phyloP scores from a whole-genome alignment of 2,888 invertebrate genomes.

The Cyclophora punctaria region DNA sequence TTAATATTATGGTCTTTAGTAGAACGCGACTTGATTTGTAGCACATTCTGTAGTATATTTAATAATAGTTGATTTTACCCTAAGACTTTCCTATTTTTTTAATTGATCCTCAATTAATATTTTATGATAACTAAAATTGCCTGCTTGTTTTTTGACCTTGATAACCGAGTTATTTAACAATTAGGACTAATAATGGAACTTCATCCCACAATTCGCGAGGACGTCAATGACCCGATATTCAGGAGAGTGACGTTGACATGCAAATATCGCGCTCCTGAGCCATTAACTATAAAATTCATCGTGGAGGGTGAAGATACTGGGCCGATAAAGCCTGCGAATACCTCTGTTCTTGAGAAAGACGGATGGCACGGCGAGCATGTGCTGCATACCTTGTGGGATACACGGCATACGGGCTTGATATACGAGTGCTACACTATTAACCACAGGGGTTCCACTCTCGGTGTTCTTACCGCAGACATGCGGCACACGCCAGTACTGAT shows the following conservation, averaged over 20 bases:
- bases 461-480: conserved; percentile 51
- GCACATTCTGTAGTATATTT: too few species aligned
- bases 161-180: conserved; percentile 18
- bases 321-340: conserved; percentile 36
- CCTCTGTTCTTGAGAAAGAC: conserved; percentile 40
- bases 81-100: too few species aligned
- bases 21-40: too few species aligned
- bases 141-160: conserved; percentile 3
- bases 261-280: conserved; percentile 60
- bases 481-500: conserved; percentile 24
- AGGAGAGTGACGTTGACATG: conserved; percentile 48
- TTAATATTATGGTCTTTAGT: too few species aligned
- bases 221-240: conserved; percentile 22
- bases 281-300: conserved; percentile 55
- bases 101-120: too few species aligned
- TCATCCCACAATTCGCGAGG: conserved; percentile 47
- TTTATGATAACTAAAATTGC: neutral
- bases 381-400: conserved; percentile 49
- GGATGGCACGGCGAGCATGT: conserved; percentile 53
- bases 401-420: conserved; percentile 33
- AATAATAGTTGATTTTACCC: too few species aligned
- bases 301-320: conserved; percentile 37
- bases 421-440: conserved; percentile 59
- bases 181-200: conserved; percentile 66
- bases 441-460: conserved; percentile 45